Evolutionary conservation across 53 echinoderm and acorn worm species (phyloP), one percentile per base, ranked within the genome.

Genomic region (Astropecten irregularis): DNA sequence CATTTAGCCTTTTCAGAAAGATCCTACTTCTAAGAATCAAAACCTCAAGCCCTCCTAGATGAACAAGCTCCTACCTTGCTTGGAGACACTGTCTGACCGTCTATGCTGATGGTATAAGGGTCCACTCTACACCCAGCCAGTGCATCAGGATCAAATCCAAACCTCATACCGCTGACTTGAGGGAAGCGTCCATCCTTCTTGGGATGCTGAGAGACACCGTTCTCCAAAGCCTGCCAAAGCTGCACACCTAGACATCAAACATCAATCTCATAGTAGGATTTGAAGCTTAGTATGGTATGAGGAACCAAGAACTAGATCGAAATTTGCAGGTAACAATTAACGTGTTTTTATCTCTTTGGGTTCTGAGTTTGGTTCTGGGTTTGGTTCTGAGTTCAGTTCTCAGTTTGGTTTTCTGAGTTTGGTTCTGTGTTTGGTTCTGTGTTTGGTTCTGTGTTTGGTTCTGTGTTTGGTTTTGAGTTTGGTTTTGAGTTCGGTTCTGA

Each of bases 161-260:
- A 94, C 57, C 63, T 85, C 68, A 94, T 88, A 15, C 91, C 91
- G 19, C 88, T 55, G 18, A 94, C 76, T 66, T 94, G 94, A 36
- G 91, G 94, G 69, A 94, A 94, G 51, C 94, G 87, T 21, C 94
- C 94, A 33, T 94, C 94, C 49, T 68, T 81, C 76, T 85, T 94
- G 11, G 94, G 94, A 55, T 94, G 85, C 69, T 91, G 91, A 16
- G 85, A 85, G 29, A 94, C 88, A 5, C 94, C 91, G 69, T 94
- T 94, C 74, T 94, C 94, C 23, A 94, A 68, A 40, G 85, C 85
- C 27, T 94, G 68, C 51, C 74, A 90, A 48, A 94, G 35, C 76
- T 94, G 81, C 13, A 85, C 49, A 34, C 94, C 94, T 94, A 44
- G 19, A 30, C 49, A 15, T 20, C 9, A 66, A 3, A 84, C 3